Percentiles rank a stretch among this genome's conserved stretches.
These are phyloP conservation scores for Heterochromis multidens DNA, from an alignment of 2,113 vertebrate genomes.

Conservation along the genomic window DNA sequence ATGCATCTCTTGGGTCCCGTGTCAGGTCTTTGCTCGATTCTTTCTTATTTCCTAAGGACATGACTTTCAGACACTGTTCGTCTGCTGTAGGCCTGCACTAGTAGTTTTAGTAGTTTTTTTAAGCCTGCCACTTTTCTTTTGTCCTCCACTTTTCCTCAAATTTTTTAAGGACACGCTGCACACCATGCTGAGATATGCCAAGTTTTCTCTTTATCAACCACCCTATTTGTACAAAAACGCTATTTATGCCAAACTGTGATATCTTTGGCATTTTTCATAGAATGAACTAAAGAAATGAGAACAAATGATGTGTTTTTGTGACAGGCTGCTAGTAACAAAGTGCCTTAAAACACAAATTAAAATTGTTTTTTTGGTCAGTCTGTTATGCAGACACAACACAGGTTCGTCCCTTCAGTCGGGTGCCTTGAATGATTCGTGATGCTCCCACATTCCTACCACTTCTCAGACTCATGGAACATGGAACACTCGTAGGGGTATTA, in stretches of 20 bases:
- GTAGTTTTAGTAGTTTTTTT: not conserved
- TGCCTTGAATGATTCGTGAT: not conserved
- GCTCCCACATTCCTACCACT: not conserved
- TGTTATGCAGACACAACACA: not conserved
- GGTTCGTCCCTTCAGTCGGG: not conserved
- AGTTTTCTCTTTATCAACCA: not conserved
- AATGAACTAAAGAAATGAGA: not conserved
- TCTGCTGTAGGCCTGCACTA: not conserved
- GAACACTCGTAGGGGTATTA: not conserved
- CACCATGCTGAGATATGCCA: not conserved
- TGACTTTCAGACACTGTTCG: not conserved
- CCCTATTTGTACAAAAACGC: not conserved
- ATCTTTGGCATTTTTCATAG: not conserved
- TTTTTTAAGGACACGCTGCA: not conserved
- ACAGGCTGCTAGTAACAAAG: accelerated
- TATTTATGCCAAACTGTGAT: not conserved
- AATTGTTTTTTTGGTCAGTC: not conserved
- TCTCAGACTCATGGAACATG: not conserved
- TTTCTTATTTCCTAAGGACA: not conserved
- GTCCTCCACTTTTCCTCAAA: not conserved
- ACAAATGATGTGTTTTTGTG: not conserved
- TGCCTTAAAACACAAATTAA: not conserved
- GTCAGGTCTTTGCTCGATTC: not conserved
- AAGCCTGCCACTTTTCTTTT: not conserved
- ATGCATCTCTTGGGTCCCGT: not conserved